These are phyloP conservation scores for Lasioglossum malachurum DNA, from an alignment of 2,888 invertebrate genomes.

Conservation along the genomic window DNA sequence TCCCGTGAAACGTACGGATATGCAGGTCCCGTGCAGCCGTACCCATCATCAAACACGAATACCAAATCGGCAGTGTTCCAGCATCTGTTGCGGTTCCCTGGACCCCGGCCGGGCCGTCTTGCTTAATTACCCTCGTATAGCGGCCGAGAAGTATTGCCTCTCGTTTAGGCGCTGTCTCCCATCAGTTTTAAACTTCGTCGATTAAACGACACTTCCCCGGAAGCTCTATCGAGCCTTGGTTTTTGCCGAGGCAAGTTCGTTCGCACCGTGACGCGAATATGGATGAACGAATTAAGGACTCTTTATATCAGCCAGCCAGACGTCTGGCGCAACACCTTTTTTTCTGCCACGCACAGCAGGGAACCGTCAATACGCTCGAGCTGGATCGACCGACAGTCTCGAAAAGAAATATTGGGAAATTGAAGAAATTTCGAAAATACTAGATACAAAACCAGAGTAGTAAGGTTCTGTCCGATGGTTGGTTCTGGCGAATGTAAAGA, in stretches of 20 bases:
- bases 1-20: constrained; percentile 15
- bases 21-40: neutral
- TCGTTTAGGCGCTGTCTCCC: constrained; percentile 35
- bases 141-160: constrained; percentile 52
- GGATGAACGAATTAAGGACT: neutral
- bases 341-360: no score
- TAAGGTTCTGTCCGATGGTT: no score
- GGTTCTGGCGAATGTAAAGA: no score
- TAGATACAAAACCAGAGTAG: no score
- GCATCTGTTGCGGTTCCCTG: constrained; percentile 76
- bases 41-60: constrained; percentile 42
- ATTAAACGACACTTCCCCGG: neutral
- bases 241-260: neutral
- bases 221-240: neutral
- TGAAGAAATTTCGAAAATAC: no score
- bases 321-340: no score
- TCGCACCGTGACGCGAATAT: constrained; percentile 1
- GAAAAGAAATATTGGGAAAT: no score
- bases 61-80: constrained; percentile 57
- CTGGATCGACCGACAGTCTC: no score
- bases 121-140: constrained; percentile 73
- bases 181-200: constrained; percentile 30
- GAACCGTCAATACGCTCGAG: no score
- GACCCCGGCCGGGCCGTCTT: constrained; percentile 47
- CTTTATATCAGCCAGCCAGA: no score